Conservation (phyloP, 2,797 vertebrate genomes). For the Lophotriccus pileatus region DNA sequence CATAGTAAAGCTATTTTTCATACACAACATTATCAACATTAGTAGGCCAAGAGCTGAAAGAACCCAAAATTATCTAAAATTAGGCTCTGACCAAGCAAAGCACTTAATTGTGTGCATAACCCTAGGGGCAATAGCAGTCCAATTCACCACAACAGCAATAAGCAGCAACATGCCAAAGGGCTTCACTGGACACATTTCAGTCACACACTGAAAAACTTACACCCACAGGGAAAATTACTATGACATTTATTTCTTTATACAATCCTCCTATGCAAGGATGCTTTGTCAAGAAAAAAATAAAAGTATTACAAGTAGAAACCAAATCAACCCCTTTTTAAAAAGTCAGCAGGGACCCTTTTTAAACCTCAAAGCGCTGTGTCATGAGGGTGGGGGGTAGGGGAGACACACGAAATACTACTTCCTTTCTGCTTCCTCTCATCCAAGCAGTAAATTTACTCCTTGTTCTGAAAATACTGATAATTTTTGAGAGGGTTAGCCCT, state of each 20-base stretch:
- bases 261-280: background rate
- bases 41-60: background rate
- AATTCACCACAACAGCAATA: background rate
- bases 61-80: background rate
- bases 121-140: background rate
- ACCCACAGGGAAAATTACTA: background rate
- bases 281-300: background rate
- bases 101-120: background rate
- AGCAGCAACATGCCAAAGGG: background rate
- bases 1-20: background rate
- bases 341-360: background rate
- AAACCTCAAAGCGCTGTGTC: background rate
- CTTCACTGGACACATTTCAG: background rate
- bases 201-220: background rate
- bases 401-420: background rate
- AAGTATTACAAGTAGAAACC: background rate
- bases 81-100: background rate
- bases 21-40: background rate
- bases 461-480: background rate
- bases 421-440: background rate
- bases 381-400: accelerated
- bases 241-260: background rate
- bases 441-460: accelerated
- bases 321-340: background rate
- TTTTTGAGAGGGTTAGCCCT: background rate